phyloP scores from a whole-genome alignment of 1,140 invertebrate genomes.

The Drosophila bifasciata region DNA sequence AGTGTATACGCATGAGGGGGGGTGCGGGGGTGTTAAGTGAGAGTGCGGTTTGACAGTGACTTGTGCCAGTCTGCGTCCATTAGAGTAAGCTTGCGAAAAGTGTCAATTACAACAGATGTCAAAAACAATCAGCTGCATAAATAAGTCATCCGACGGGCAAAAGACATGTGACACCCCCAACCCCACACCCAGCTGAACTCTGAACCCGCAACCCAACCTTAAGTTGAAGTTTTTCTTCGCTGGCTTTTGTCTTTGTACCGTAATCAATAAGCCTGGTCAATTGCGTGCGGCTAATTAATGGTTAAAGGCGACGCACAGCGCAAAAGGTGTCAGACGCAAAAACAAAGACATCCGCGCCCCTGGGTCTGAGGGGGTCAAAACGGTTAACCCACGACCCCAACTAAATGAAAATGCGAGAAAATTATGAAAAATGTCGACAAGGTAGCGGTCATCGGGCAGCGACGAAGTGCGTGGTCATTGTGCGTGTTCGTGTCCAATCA shows the following conservation, averaged over 20 bases:
- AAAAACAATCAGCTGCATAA: slow-evolving; percentile 71
- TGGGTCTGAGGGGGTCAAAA: slow-evolving; percentile 44
- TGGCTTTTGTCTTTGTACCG: neutral
- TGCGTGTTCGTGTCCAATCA: slow-evolving; percentile 69
- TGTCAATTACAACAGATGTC: slow-evolving; percentile 76
- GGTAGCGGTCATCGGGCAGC: neutral
- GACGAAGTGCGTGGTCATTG: slow-evolving; percentile 47
- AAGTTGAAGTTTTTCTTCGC: no score
- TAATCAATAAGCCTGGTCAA: slow-evolving; percentile 52
- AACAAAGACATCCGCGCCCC: slow-evolving; percentile 42
- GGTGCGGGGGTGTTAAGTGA: neutral
- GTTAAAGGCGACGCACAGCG: slow-evolving; percentile 22
- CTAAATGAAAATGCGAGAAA: slow-evolving; percentile 11
- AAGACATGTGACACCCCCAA: slow-evolving; percentile 14
- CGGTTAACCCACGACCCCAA: slow-evolving; percentile 43
- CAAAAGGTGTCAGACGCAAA: slow-evolving; percentile 72
- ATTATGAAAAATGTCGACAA: slow-evolving; percentile 38
- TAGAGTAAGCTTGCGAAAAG: slow-evolving; percentile 66
- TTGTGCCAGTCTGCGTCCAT: slow-evolving; percentile 47
- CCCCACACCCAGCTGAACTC: neutral
- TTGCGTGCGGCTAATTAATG: slow-evolving; percentile 77
- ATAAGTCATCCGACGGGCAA: slow-evolving; percentile 64
- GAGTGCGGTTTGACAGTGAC: slow-evolving; percentile 53
- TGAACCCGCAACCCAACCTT: neutral
- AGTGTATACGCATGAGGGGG: no score